These are phyloP conservation scores for Pinna nobilis DNA, from an alignment of 1,140 invertebrate species.

Conservation along the genomic window DNA sequence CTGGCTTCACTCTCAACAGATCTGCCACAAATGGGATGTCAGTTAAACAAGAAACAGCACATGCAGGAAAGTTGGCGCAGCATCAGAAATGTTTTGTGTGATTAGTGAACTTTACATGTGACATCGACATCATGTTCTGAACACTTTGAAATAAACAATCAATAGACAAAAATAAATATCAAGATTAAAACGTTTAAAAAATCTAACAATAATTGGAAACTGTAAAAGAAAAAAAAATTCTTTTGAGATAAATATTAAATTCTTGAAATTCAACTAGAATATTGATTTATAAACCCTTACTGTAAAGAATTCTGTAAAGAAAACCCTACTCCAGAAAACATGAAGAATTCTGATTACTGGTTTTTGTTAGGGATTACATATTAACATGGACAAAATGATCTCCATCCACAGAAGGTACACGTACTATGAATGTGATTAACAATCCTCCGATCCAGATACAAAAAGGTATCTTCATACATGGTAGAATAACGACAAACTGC, in stretches of 20 bases:
- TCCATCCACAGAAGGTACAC: no score
- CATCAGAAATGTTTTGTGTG: no score
- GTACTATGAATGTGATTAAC: no score
- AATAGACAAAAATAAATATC: constrained; percentile 8
- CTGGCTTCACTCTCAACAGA: neutral
- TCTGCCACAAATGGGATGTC: neutral
- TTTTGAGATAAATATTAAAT: neutral
- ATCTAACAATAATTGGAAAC: neutral
- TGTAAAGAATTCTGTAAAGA: neutral
- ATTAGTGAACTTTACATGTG: no score
- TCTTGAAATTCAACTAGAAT: neutral
- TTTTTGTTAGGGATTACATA: no score
- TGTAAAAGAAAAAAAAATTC: neutral
- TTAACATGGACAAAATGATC: no score
- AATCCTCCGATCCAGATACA: no score
- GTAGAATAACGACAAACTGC: no score
- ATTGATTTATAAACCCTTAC: neutral
- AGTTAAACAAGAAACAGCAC: neutral
- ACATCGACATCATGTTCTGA: constrained; percentile 3
- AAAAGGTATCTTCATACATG: no score
- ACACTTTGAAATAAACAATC: neutral
- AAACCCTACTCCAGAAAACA: no score
- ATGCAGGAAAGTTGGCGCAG: no score
- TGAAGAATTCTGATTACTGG: neutral
- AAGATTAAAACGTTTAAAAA: no score